Evolutionary conservation across 1,140 invertebrate species (phyloP), one percentile per base, ranked within the genome.

Genomic region (Pogonognathellus flavescens): DNA sequence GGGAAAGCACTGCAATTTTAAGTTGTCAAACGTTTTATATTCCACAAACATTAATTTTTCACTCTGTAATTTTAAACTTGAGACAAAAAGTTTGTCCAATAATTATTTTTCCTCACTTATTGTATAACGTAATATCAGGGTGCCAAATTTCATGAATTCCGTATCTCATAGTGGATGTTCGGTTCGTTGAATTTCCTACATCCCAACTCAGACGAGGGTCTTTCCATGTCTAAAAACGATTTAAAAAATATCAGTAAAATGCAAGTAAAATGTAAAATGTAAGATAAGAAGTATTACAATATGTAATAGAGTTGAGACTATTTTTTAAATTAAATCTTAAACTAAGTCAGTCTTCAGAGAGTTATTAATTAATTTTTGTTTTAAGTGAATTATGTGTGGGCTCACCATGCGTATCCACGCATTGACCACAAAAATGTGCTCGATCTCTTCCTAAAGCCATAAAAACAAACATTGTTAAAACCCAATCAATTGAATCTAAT

Each of bases 171-270:
- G 62, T 66, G 3, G 52, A 16, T 16, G 80, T 55, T 13, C 22
- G 14, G 25, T 55, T 82, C 50, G 86, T 66, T 49, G 84, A 86
- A 31, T 86, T 85, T 0, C 53, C 81, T 3, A 57, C 83, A 59
- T 89, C 86, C 88, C 89, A 90, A 50, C 18, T 52, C 3, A 90
- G 62, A 8, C 89, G 66, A 7, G 66, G 57, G 83, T 90, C 89
- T 53, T 20, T 84, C 89, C 89, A 90, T 13, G 18, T 59, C 89
- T 92, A 87, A n/a, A 52, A 82, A 82, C 31, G 11, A 8, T n/a
- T 60, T 83, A 62, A 4, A 22, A 62, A 62, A 5, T 60, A 16
- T 16, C 8, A n/a, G n/a, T n/a, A n/a, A n/a, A n/a, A n/a, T n/a
- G n/a, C n/a, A n/a, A n/a, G n/a, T n/a, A n/a, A n/a, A n/a, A n/a